A percentile compares a stretch with the other conserved stretches of the same genome.
phyloP scores from a whole-genome alignment of 2,113 vertebrate genomes.

The Pelobates fuscus region DNA sequence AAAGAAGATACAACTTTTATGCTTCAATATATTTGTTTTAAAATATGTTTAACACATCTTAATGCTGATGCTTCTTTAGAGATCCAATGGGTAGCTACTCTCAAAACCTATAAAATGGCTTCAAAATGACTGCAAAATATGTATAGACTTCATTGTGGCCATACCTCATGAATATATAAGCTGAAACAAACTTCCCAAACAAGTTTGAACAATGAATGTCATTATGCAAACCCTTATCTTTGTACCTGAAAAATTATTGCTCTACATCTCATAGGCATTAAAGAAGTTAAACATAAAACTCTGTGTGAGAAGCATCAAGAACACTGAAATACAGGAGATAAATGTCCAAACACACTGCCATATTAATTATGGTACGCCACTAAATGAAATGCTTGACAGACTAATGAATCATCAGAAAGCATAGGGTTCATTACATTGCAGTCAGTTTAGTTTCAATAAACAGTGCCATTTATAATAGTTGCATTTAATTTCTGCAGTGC shows the following conservation, averaged over 20 bases:
- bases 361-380: slow-evolving; percentile 52
- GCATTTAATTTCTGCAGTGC: slow-evolving; percentile 45
- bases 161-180: too few species aligned
- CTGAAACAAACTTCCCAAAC: too few species aligned
- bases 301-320: slow-evolving; percentile 19
- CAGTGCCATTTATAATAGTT: slow-evolving; percentile 33
- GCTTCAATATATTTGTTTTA: too few species aligned
- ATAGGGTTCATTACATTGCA: slow-evolving; percentile 28
- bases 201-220: too few species aligned
- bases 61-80: too few species aligned
- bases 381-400: slow-evolving; percentile 47
- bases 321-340: slow-evolving; percentile 42
- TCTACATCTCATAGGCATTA: background rate
- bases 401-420: slow-evolving; percentile 46
- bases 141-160: too few species aligned
- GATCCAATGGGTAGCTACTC: too few species aligned
- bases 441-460: slow-evolving; percentile 42
- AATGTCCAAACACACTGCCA: slow-evolving; percentile 43
- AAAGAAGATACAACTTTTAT: too few species aligned
- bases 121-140: too few species aligned
- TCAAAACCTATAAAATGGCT: too few species aligned
- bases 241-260: background rate
- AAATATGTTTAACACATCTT: too few species aligned
- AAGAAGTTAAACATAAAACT: background rate
- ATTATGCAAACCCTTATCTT: background rate